These are phyloP conservation scores for Lagria hirta DNA, from an alignment of 2,888 invertebrate species.

Conservation along the genomic window DNA sequence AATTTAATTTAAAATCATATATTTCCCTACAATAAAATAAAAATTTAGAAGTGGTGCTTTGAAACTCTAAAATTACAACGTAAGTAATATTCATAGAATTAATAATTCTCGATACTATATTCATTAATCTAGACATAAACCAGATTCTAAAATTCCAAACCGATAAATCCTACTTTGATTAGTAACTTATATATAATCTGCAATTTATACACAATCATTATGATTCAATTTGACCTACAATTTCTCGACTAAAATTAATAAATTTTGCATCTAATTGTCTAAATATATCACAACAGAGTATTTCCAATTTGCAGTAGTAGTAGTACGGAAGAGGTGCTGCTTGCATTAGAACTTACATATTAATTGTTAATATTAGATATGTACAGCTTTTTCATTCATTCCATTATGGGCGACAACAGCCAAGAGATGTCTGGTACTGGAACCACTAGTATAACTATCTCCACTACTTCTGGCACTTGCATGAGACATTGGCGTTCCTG, in stretches of 20 bases:
- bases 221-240: no score
- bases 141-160: no score
- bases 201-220: no score
- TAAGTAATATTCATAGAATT: no score
- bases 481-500: conserved; percentile 70
- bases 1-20: no score
- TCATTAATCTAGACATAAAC: no score
- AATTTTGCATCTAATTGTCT: conserved; percentile 10
- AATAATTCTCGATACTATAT: no score
- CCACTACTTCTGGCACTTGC: conserved; percentile 73
- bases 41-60: no score
- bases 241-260: background rate
- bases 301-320: conserved; percentile 7
- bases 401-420: conserved; percentile 53
- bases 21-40: no score
- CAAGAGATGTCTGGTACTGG: conserved; percentile 75
- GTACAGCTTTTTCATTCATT: conserved; percentile 43
- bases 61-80: no score
- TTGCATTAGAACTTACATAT: conserved; percentile 1
- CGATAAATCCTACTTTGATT: no score
- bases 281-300: conserved; percentile 30
- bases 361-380: conserved; percentile 45
- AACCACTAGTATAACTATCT: conserved; percentile 79
- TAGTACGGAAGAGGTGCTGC: background rate
- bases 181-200: no score